A percentile compares a stretch with the other conserved stretches of the same genome.
These are phyloP conservation scores for Peromyscus polionotus DNA, from an alignment of 2,113 vertebrate genomes.

Conservation along the genomic window DNA sequence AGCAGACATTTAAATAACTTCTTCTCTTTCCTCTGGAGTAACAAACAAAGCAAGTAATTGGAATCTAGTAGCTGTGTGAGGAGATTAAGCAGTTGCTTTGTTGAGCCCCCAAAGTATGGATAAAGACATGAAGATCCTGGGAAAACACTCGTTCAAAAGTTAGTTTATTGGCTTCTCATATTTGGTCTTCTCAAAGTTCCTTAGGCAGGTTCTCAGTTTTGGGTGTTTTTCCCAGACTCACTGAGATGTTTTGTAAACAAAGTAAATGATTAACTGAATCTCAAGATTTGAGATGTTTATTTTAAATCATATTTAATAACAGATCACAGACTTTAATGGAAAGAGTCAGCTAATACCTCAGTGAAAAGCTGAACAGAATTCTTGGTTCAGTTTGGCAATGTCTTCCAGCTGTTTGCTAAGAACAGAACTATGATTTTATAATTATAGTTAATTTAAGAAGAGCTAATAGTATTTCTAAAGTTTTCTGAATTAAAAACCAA, in stretches of 20 bases:
- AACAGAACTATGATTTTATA: neutral
- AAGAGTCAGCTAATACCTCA: neutral
- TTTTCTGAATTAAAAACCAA: slow-evolving; percentile 1
- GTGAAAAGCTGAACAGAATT: neutral
- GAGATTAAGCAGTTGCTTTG: slow-evolving; percentile 68
- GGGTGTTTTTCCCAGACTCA: neutral
- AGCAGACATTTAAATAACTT: slow-evolving; percentile 59
- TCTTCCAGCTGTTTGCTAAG: neutral
- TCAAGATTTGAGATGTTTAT: neutral
- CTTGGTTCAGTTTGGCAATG: neutral
- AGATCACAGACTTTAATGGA: neutral
- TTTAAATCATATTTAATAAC: slow-evolving; percentile 6
- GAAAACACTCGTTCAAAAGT: neutral
- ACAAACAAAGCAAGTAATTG: slow-evolving; percentile 73
- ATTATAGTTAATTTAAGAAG: slow-evolving; percentile 1
- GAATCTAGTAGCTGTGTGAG: slow-evolving; percentile 54
- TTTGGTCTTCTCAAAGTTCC: neutral
- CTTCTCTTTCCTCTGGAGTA: slow-evolving; percentile 64
- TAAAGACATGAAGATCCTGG: slow-evolving; percentile 48
- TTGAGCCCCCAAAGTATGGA: slow-evolving; percentile 23
- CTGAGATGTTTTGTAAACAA: neutral
- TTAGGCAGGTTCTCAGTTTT: neutral
- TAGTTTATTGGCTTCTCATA: slow-evolving; percentile 37
- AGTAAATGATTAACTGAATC: neutral
- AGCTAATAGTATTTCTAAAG: neutral